These are phyloP conservation scores for Myoxocephalus aenaeus DNA, from an alignment of 2,797 vertebrate genomes.

Conservation along the genomic window DNA sequence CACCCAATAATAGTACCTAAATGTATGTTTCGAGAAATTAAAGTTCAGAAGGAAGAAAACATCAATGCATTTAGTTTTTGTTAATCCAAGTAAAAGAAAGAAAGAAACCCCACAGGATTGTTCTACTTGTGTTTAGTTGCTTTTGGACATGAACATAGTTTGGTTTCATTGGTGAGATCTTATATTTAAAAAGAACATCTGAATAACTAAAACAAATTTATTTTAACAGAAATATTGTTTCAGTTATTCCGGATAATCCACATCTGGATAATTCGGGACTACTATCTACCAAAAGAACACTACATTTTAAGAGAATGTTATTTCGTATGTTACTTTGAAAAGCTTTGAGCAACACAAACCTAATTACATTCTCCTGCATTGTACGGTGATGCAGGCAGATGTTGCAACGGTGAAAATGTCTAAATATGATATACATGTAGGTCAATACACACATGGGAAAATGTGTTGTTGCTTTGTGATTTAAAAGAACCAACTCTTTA, in stretches of 20 bases:
- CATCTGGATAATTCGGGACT: background rate
- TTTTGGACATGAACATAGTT: too few relatives aligned
- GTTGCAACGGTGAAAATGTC: background rate
- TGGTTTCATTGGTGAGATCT: background rate
- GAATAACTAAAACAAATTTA: background rate
- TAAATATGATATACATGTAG: background rate
- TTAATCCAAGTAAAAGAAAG: too few relatives aligned
- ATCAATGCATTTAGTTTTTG: too few relatives aligned
- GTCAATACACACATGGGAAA: background rate
- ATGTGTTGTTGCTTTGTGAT: background rate
- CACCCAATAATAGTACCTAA: too few relatives aligned
- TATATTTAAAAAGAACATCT: background rate
- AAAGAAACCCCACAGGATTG: too few relatives aligned
- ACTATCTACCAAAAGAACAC: background rate
- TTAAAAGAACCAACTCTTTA: background rate
- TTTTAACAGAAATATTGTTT: background rate
- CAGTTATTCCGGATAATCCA: background rate
- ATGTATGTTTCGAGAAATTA: too few relatives aligned
- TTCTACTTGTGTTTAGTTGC: too few relatives aligned
- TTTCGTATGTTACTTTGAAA: background rate
- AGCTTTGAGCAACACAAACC: background rate
- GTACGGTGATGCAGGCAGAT: background rate
- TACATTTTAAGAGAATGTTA: background rate
- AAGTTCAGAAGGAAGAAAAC: too few relatives aligned
- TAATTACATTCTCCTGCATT: background rate